phyloP scores from a whole-genome alignment of 1,140 invertebrate genomes.

The Metopolophium dirhodum region DNA sequence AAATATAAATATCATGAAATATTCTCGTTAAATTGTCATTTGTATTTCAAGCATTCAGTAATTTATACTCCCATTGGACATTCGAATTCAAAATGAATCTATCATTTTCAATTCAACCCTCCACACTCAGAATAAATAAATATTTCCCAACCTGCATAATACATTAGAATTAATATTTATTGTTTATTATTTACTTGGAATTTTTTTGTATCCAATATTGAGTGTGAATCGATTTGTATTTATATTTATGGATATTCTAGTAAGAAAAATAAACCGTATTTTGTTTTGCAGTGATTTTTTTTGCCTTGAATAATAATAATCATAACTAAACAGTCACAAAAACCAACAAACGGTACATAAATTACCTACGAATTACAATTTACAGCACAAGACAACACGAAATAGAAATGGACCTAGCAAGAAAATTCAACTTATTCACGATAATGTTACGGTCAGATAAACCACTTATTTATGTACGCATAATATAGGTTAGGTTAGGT shows the following conservation, averaged over 20 bases:
- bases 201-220: not conserved
- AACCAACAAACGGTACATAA: not conserved
- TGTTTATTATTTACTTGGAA: not conserved
- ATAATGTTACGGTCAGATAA: not conserved
- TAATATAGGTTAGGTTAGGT: not conserved
- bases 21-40: slow-evolving; percentile 40
- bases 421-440: not conserved
- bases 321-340: not conserved
- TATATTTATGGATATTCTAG: not conserved
- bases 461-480: not conserved
- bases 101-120: slow-evolving; percentile 5
- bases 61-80: slow-evolving; percentile 34
- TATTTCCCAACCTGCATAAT: not conserved
- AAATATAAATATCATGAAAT: slow-evolving; percentile 12
- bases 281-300: not conserved
- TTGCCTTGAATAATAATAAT: not conserved
- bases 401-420: not conserved
- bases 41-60: not conserved
- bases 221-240: not conserved
- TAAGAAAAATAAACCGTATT: not conserved
- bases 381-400: not conserved
- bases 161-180: slow-evolving; percentile 7
- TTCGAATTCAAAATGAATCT: not conserved
- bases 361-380: not conserved
- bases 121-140: slow-evolving; percentile 8